Evolutionary conservation across 2,888 invertebrate species (phyloP).

Genomic region (Hartigia nigra): DNA sequence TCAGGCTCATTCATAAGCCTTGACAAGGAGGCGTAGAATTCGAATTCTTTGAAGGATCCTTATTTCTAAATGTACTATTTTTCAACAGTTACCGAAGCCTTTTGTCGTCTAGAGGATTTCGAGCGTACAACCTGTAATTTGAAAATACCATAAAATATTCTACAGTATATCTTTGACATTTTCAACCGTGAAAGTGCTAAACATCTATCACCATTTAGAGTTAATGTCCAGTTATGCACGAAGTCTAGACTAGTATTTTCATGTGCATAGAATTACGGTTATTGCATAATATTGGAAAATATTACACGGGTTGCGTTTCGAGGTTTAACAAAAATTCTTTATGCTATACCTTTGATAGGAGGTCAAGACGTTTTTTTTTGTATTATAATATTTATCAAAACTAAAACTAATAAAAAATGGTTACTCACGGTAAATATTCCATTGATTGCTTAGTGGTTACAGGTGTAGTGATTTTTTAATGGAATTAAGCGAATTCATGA

Average conservation of each 20-base stretch:
- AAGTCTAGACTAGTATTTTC: neutral
- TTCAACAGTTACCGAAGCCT: too few relatives aligned
- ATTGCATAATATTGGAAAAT: neutral
- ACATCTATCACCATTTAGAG: neutral
- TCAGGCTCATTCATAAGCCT: neutral
- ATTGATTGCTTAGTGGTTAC: neutral
- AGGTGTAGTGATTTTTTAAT: neutral
- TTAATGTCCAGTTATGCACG: neutral
- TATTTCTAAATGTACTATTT: too few relatives aligned
- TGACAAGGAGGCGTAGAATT: neutral
- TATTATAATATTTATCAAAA: neutral
- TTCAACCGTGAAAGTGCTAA: neutral
- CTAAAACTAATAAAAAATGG: neutral
- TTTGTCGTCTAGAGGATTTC: neutral
- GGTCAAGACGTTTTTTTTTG: neutral
- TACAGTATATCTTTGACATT: neutral
- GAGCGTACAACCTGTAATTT: neutral
- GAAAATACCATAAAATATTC: neutral
- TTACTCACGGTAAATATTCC: neutral
- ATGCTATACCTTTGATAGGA: neutral
- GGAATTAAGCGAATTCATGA: neutral
- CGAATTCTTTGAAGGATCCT: too few relatives aligned
- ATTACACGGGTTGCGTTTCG: neutral
- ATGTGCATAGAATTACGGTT: neutral
- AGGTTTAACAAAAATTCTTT: neutral